Evolutionary conservation across 2,113 vertebrate genomes (phyloP), one percentile per base, ranked within the genome.

Genomic region (Cromileptes altivelis): DNA sequence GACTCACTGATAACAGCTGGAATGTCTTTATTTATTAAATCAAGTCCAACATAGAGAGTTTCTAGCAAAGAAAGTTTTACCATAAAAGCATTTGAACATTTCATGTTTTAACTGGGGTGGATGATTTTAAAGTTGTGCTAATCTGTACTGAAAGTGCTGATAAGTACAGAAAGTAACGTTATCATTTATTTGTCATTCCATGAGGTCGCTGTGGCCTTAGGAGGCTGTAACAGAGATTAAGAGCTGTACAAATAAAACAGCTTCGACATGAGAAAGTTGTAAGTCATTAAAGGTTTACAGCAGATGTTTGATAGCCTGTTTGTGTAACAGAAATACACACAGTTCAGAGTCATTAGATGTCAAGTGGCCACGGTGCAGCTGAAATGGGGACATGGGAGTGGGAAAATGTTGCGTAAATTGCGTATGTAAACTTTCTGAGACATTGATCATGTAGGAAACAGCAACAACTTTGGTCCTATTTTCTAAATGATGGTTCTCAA

Each of bases 21-120:
- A 69, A 69, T 78, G 23, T 69, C 23, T 78, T 74, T 56, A 17
- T 42, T 75, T 42, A 71, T 17, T 19, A 58, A 52, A 23, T 70
- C 3, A 45, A n/a, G n/a, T 58, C 1, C 21, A 71, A 11, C 21
- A 42, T 55, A 27, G 25, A 62, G n/a, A 15, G 27, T 73, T 37
- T 27, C 49, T 69, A 37, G 33, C 30, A 70, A 52, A 74, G 45
- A 30, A 53, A 18, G 9, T 7, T 84, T 80, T 11, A 53, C 42
- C 10, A 37, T 15, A 47, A 83, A 63, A 17, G 17, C 23, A 40
- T 72, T 50, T 45, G 1, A 75, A 47, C 47, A 17, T 78, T 70
- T 60, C 17, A 19, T 65, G 14, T 49, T 60, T 55, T 19, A 33
- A 55, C 18, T 23, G 3, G 19, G 52, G 7, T 2, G 27, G 33